A percentile compares a stretch with the other conserved stretches of the same genome.
phyloP scores from a whole-genome alignment of 2,113 vertebrate genomes.

The Pipra filicauda region DNA sequence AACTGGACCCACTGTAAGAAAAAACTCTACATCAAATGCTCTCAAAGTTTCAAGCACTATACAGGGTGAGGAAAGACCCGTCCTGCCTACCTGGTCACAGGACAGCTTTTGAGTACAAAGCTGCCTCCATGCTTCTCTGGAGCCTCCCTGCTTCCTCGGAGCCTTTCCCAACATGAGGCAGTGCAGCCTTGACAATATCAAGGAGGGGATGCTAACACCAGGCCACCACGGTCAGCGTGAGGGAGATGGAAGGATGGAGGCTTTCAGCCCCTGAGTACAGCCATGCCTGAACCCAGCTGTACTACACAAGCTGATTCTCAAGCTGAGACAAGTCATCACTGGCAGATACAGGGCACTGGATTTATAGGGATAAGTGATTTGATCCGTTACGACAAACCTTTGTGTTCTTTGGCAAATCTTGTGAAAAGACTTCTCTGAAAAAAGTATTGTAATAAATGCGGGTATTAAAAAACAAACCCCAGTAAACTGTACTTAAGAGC shows the following conservation, averaged over 20 bases:
- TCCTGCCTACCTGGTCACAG: neutral
- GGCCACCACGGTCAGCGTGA: neutral
- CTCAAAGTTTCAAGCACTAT: neutral
- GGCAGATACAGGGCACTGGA: slow-evolving; percentile 32
- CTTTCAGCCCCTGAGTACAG: neutral
- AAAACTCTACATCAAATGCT: neutral
- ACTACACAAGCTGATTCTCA: neutral
- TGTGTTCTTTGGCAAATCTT: slow-evolving; percentile 60
- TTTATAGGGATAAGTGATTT: slow-evolving; percentile 48
- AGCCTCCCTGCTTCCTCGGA: neutral
- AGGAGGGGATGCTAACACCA: neutral
- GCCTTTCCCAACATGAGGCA: neutral
- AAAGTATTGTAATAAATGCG: neutral
- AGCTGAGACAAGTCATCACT: slow-evolving; percentile 8
- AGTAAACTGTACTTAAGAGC: slow-evolving; percentile 16
- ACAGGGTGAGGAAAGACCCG: neutral
- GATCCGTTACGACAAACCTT: slow-evolving; percentile 39
- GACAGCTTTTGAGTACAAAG: neutral
- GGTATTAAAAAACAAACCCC: slow-evolving; percentile 47
- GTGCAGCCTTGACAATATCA: neutral
- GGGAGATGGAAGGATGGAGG: neutral
- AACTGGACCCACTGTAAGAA: neutral
- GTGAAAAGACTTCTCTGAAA: neutral
- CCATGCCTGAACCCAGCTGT: neutral
- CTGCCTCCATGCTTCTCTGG: neutral